phyloP scores from a whole-genome alignment of 2,888 invertebrate species.

The Corbicula japonica region DNA sequence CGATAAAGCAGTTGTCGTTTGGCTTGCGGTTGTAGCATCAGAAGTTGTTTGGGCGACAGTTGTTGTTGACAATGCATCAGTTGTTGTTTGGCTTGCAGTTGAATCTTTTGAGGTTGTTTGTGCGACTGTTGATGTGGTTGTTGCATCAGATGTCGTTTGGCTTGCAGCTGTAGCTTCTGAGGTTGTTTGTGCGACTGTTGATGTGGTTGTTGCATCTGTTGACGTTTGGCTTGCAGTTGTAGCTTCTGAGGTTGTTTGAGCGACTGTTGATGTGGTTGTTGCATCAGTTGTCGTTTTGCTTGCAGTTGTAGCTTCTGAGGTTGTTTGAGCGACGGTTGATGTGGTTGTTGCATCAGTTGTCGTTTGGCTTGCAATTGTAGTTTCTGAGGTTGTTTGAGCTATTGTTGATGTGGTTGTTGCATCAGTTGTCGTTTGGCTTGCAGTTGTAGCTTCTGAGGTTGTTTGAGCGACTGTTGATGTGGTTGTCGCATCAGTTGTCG shows the following conservation, averaged over 20 bases:
- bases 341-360: background rate
- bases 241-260: background rate
- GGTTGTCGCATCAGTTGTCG: too few relatives aligned
- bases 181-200: background rate
- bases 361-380: background rate
- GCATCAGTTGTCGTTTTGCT: too few relatives aligned
- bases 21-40: too few relatives aligned
- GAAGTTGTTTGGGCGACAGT: too few relatives aligned
- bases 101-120: too few relatives aligned
- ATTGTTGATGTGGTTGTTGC: background rate
- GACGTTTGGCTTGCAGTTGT: background rate
- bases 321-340: background rate
- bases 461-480: too few relatives aligned
- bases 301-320: background rate
- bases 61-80: too few relatives aligned
- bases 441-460: background rate
- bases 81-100: background rate
- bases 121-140: background rate
- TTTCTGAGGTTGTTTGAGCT: background rate
- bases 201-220: background rate
- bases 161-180: background rate
- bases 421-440: background rate
- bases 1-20: too few relatives aligned
- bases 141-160: background rate
- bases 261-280: too few relatives aligned